These are phyloP conservation scores for Patella pellucida DNA, from an alignment of 2,888 invertebrate species.

Conservation along the genomic window DNA sequence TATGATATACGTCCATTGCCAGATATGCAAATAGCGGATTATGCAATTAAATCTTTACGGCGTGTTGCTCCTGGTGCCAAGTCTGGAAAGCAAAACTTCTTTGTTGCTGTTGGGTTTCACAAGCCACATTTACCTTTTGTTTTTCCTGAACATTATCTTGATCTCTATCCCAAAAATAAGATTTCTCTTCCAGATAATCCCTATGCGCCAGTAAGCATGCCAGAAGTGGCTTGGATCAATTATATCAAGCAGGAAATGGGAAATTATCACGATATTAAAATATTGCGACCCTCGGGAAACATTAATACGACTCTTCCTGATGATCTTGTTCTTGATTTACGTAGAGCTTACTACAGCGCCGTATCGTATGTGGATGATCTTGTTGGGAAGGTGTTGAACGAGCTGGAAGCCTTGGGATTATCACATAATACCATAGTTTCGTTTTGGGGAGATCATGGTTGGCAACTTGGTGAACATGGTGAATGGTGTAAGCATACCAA, in stretches of 20 bases:
- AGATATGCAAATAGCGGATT: slow-evolving; percentile 35
- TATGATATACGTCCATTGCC: slow-evolving; percentile 20
- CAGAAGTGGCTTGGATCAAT: slow-evolving; percentile 15
- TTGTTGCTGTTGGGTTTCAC: slow-evolving; percentile 44
- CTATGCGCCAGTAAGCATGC: slow-evolving; percentile 17
- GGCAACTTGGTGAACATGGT: slow-evolving; percentile 40
- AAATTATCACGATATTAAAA: slow-evolving; percentile 28
- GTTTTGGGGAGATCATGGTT: slow-evolving; percentile 23
- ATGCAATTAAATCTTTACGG: slow-evolving; percentile 32
- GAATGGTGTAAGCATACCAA: slow-evolving; percentile 50
- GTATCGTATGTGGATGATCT: slow-evolving; percentile 39
- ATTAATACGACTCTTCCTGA: slow-evolving; percentile 35
- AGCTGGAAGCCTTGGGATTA: slow-evolving; percentile 35
- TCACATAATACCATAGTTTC: slow-evolving; percentile 40
- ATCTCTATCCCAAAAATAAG: slow-evolving; percentile 28
- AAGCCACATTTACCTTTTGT: slow-evolving; percentile 46
- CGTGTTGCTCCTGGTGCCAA: slow-evolving; percentile 27
- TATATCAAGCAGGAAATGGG: slow-evolving; percentile 13
- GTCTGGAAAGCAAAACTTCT: slow-evolving; percentile 36
- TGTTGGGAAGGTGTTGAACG: slow-evolving; percentile 39
- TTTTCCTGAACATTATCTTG: slow-evolving; percentile 35
- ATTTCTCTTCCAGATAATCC: slow-evolving; percentile 22
- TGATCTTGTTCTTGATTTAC: slow-evolving; percentile 24
- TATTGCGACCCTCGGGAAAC: slow-evolving; percentile 15
- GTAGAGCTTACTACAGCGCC: slow-evolving; percentile 43